Conservation (phyloP, 2,113 vertebrate genomes). For the Channa maculata region DNA sequence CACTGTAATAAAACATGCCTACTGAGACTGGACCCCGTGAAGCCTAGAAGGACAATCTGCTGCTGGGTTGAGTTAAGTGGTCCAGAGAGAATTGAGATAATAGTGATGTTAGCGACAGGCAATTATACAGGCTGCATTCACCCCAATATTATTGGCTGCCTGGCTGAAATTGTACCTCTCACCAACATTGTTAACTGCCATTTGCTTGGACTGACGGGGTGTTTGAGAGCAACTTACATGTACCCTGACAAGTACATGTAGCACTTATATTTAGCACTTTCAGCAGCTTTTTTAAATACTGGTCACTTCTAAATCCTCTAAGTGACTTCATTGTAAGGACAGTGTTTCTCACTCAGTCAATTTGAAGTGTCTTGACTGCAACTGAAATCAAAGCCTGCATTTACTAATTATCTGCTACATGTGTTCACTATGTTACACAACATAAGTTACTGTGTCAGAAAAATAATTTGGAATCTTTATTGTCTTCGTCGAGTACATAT, state of each 20-base stretch:
- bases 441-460: too few relatives aligned
- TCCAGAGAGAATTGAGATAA: conserved; percentile 45
- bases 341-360: too few relatives aligned
- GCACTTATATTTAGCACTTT: not conserved
- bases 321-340: too few relatives aligned
- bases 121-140: conserved; percentile 40
- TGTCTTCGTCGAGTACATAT: too few relatives aligned
- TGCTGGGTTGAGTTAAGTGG: conserved; percentile 46
- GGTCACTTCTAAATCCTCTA: not conserved
- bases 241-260: not conserved
- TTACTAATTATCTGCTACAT: too few relatives aligned
- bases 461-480: too few relatives aligned
- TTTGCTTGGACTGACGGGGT: not conserved
- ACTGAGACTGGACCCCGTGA: conserved; percentile 36
- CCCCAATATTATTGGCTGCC: conserved; percentile 19
- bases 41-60: conserved; percentile 41
- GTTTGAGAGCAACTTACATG: not conserved
- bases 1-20: conserved; percentile 31
- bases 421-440: too few relatives aligned
- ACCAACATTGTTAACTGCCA: not conserved
- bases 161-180: conserved; percentile 2
- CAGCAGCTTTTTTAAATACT: not conserved
- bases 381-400: too few relatives aligned
- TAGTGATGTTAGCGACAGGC: conserved; percentile 39
- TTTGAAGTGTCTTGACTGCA: too few relatives aligned